Percentiles rank a stretch among this genome's conserved stretches.
Conservation (phyloP, 2,797 vertebrate species). For the Neosilurus hyrtlii region DNA sequence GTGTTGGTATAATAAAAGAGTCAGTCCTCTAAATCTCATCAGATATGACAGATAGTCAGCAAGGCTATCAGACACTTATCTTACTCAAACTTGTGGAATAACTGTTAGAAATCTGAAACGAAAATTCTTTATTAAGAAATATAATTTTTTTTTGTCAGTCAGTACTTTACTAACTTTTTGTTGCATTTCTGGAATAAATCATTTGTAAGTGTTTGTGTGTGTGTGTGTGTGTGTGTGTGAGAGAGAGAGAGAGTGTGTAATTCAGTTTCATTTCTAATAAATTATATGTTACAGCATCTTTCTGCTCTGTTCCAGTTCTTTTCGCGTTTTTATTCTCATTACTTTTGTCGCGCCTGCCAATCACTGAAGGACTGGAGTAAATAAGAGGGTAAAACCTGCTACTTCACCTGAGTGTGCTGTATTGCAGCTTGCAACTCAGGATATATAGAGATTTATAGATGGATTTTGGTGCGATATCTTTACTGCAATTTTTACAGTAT, state of each 20-base stretch:
- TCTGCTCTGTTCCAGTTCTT: background rate
- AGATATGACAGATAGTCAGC: no score
- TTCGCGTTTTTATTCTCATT: background rate
- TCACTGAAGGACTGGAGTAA: conserved; percentile 23
- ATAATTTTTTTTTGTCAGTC: background rate
- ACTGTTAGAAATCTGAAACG: background rate
- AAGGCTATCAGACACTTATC: no score
- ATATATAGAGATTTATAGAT: conserved; percentile 31
- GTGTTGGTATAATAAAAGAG: no score
- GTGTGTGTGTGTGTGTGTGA: no score
- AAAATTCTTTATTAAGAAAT: background rate
- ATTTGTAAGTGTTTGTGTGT: background rate
- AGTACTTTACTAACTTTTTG: background rate
- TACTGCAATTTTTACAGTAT: conserved; percentile 23
- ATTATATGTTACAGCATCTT: background rate
- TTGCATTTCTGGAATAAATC: background rate
- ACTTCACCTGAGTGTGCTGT: conserved; percentile 11
- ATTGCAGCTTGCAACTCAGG: conserved; percentile 41
- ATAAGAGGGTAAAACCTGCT: background rate
- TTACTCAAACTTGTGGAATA: no score
- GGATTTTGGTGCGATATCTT: conserved; percentile 39
- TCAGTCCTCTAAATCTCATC: no score
- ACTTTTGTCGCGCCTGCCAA: background rate
- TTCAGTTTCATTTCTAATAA: no score
- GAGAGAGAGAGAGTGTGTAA: no score